phyloP scores from a whole-genome alignment of 2,797 vertebrate genomes.

The Myotis myotis region DNA sequence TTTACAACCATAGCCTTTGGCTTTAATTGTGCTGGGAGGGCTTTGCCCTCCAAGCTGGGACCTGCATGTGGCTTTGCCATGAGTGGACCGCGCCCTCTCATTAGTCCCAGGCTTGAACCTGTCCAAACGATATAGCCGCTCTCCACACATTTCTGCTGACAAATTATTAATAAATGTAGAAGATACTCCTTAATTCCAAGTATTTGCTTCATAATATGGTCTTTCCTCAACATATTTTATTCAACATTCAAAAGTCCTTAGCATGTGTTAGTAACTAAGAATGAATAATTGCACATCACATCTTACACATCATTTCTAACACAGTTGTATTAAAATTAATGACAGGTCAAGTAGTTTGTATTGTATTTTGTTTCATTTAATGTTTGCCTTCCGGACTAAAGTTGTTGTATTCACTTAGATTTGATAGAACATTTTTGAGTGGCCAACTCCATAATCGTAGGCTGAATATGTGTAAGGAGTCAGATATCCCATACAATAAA shows the following conservation, averaged over 20 bases:
- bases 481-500: neutral
- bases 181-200: neutral
- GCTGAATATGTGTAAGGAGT: neutral
- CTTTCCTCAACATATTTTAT: neutral
- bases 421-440: neutral
- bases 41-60: too few relatives aligned
- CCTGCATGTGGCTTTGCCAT: too few relatives aligned
- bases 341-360: neutral
- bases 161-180: neutral
- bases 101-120: too few relatives aligned
- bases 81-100: too few relatives aligned
- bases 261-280: neutral
- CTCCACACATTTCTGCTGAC: neutral
- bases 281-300: neutral
- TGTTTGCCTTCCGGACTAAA: neutral
- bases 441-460: neutral
- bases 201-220: neutral
- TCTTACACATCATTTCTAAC: neutral
- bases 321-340: conserved; percentile 39
- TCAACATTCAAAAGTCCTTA: conserved; percentile 5
- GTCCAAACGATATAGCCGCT: too few relatives aligned
- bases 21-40: too few relatives aligned
- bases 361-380: conserved; percentile 30
- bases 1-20: too few relatives aligned
- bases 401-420: neutral